Evolutionary conservation across 2,797 vertebrate species (phyloP), one percentile per base, ranked within the genome.

Genomic region (Takifugu ocellatus): DNA sequence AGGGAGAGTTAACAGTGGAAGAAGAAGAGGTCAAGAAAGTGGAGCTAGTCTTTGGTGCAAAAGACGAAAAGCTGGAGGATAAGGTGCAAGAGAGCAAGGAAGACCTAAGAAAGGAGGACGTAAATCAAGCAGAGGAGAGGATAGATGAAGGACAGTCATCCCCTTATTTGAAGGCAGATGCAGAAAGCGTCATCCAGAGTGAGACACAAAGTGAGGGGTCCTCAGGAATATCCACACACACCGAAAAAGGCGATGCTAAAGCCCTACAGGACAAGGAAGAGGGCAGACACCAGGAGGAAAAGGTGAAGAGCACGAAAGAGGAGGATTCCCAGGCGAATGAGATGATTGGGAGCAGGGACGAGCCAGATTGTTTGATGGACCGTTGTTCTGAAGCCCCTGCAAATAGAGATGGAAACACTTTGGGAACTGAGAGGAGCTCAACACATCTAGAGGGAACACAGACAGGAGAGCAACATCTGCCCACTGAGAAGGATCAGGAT

Each of bases 331-430:
- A 17, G 12, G 45, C 49, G 15, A 24, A 63, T 16, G n/a, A 11
- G 2, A 51, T 54, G 36, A 8, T 0, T 3, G 45, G 50, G 36
- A 54, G 3, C 17, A 31, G 10, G 25, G 33, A 25, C 4, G 44
- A 6, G 5, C n/a, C 54, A 6, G 25, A 59, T 51, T 60, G 57
- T 65, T 51, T 29, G 21, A 44, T 55, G 24, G 29, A 62, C 1
- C 42, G 11, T 53, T 54, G 12, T 51, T 9, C 27, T 54, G 24
- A 50, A 17, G 52, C 27, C 3, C 5, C 26, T 0, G 17, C 33
- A 49, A 53, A 46, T 3, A 2, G 21, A 25, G 47, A 48, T 25
- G 36, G 24, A 39, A 11, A 44, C 1, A 12, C 44, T 29, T 61
- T 42, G 54, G 58, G 25, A 1, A 31, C 56, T 10, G 57, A 8